Evolutionary conservation across 1,140 invertebrate genomes (phyloP), one percentile per base, ranked within the genome.

Genomic region (Drosophila kurseongensis): DNA sequence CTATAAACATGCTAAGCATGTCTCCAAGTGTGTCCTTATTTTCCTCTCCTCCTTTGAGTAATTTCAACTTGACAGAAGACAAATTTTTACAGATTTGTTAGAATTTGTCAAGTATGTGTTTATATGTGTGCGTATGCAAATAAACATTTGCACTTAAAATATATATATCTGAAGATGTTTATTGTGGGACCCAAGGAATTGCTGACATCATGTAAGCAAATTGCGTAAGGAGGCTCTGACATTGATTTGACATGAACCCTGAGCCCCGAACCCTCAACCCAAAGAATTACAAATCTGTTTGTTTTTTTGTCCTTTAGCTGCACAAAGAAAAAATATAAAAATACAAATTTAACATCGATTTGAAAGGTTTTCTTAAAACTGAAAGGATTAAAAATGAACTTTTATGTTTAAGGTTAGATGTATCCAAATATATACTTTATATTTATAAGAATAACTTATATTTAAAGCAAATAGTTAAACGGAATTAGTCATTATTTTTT

Each of bases 61-160:
- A 75, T 77, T 78, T 63, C 58, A 32, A 41, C 55, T 57, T 59
- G 81, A 84, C 81, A 84, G 79, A 55, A 58, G 75, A 86, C 83
- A 86, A 86, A 86, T 86, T 86, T 79, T 88, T 83, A 79, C 56
- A 86, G 83, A 86, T 88, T 89, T 86, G 83, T 88, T 78, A 89
- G 83, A 79, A 83, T 88, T 88, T 83, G 42, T 35, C 44, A 29
- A 47, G 36, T 65, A 14, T 44, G 57, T 50, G 29, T 9, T n/a
- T 54, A 13, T 52, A 14, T 38, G 62, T 56, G 48, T 76, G 42
- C 50, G 44, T 61, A 69, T 69, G 75, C 63, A 77, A 77, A 77
- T 77, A 77, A 77, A 61, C 52, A 77, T 69, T 77, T 69, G 44
- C 74, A 69, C 73, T 69, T 57, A 61, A 77, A 61, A 71, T 18